Percentiles rank a stretch among this genome's conserved stretches.
These are phyloP conservation scores for Drepanosiphum platanoidis DNA, from an alignment of 2,888 invertebrate genomes.

Conservation along the genomic window DNA sequence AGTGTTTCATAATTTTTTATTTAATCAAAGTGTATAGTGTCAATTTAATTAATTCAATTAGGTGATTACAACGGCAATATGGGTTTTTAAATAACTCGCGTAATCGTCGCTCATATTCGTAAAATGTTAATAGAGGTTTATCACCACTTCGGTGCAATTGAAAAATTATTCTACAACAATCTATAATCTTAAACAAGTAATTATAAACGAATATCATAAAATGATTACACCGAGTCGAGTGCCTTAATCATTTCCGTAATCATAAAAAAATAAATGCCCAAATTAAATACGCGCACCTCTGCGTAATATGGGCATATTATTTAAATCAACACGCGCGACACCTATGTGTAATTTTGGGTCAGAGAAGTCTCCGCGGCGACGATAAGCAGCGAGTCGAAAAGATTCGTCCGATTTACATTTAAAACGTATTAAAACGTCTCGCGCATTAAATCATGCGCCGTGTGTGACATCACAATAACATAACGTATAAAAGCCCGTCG, in stretches of 20 bases:
- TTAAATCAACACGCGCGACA: background rate
- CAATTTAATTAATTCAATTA: background rate
- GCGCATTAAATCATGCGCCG: no score
- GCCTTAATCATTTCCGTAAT: background rate
- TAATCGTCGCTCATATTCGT: background rate
- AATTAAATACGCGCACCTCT: background rate
- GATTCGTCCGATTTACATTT: background rate
- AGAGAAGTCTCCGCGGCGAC: background rate
- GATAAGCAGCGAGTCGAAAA: background rate
- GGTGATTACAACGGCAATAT: background rate
- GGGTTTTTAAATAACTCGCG: background rate
- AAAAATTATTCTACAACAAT: conserved; percentile 7
- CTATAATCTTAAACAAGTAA: conserved; percentile 23
- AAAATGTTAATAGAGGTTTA: background rate
- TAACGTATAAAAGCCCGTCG: background rate
- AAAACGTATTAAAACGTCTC: background rate
- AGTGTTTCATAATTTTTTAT: background rate
- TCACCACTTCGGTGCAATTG: background rate
- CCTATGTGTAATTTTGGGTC: background rate
- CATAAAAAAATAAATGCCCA: background rate
- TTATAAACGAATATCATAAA: conserved; percentile 35
- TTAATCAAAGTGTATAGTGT: background rate
- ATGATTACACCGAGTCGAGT: background rate
- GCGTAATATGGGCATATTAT: background rate
- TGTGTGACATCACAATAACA: background rate